A percentile compares a stretch with the other conserved stretches of the same genome.
These are phyloP conservation scores for Drosophila serrata DNA, from an alignment of 1,140 invertebrate species.

Conservation along the genomic window DNA sequence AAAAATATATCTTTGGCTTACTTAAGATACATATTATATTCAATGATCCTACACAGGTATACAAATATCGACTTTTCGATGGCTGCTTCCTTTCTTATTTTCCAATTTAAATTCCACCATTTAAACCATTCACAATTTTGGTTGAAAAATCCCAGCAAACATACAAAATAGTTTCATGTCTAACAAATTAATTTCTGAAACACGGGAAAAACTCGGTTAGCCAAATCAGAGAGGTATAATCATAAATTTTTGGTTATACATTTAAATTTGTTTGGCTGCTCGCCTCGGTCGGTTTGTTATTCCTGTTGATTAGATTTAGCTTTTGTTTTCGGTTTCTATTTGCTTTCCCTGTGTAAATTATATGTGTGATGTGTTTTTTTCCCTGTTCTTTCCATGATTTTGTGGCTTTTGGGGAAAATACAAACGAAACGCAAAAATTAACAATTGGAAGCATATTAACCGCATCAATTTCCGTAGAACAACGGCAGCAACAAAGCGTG, in stretches of 20 bases:
- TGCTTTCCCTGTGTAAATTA: conserved; percentile 18
- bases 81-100: background rate
- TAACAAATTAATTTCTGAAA: conserved; percentile 11
- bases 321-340: conserved; percentile 37
- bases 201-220: conserved; percentile 10
- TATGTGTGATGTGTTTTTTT: background rate
- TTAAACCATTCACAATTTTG: background rate
- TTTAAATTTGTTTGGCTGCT: conserved; percentile 43
- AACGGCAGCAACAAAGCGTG: conserved; percentile 10
- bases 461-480: conserved; percentile 67
- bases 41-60: too few relatives aligned
- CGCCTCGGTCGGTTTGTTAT: conserved; percentile 37
- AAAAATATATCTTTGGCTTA: too few relatives aligned
- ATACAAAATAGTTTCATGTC: background rate
- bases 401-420: conserved; percentile 36
- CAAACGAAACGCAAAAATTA: conserved; percentile 58
- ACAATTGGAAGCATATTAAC: conserved; percentile 79
- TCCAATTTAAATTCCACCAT: background rate
- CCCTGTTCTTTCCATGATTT: background rate
- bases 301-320: conserved; percentile 52
- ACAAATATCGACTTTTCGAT: too few relatives aligned
- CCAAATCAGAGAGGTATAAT: conserved; percentile 29
- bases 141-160: background rate
- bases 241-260: conserved; percentile 50
- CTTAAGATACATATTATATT: too few relatives aligned